phyloP scores from a whole-genome alignment of 2,797 vertebrate species.

The Peromyscus attwateri region DNA sequence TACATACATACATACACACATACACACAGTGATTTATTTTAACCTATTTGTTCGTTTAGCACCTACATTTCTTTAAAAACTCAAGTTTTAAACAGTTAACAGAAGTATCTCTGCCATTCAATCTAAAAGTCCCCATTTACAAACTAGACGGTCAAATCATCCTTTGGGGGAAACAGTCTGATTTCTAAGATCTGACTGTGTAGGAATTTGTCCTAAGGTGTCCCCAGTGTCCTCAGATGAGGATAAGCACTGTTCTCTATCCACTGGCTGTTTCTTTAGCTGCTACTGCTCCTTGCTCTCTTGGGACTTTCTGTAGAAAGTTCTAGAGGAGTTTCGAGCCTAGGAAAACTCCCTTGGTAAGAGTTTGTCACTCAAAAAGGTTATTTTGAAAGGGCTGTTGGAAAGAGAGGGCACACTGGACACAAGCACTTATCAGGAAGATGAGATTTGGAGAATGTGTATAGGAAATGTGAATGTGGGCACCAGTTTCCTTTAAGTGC shows the following conservation, averaged over 20 bases:
- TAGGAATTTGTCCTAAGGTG: background rate
- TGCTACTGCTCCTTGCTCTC: conserved; percentile 17
- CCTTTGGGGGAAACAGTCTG: conserved; percentile 35
- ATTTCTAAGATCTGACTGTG: conserved; percentile 13
- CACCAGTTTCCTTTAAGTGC: background rate
- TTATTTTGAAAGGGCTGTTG: conserved; percentile 46
- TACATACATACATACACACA: background rate
- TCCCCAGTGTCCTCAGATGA: conserved; percentile 9
- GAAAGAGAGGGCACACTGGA: conserved; percentile 40
- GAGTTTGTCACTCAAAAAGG: conserved; percentile 12
- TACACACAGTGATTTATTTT: conserved; percentile 6
- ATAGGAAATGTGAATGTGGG: background rate
- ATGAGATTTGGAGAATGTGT: background rate
- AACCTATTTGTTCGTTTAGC: conserved; percentile 11
- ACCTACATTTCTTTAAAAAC: conserved; percentile 37
- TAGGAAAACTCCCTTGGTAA: conserved; percentile 23
- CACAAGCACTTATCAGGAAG: background rate
- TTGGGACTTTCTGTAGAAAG: background rate
- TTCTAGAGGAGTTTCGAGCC: background rate
- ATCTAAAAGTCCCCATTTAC: conserved; percentile 42
- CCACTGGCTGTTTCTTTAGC: conserved; percentile 22
- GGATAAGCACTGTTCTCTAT: background rate
- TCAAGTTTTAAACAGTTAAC: conserved; percentile 53
- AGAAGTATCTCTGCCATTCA: conserved; percentile 36
- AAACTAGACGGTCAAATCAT: conserved; percentile 39